A percentile compares a stretch with the other conserved stretches of the same genome.
Conservation (phyloP, 2,888 invertebrate species). For the Cataglyphis cursor region DNA sequence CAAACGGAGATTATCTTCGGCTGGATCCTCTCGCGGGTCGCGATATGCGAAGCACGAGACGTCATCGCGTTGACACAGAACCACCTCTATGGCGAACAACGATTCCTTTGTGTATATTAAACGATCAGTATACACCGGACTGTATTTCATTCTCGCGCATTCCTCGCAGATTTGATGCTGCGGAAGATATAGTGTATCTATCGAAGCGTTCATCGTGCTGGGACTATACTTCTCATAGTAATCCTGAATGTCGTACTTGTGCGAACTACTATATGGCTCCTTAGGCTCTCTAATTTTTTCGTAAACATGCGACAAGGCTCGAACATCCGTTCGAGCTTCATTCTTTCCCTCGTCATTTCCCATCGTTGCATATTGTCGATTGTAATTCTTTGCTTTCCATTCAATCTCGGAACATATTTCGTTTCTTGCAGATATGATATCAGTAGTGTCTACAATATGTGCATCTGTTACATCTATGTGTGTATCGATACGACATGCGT, state of each 20-base stretch:
- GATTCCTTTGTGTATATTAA: conserved; percentile 78
- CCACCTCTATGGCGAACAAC: conserved; percentile 77
- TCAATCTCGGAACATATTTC: conserved; percentile 38
- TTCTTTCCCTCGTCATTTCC: neutral
- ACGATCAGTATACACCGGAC: conserved; percentile 83
- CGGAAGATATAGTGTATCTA: conserved; percentile 69
- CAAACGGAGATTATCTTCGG: conserved; percentile 21
- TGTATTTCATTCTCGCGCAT: conserved; percentile 73
- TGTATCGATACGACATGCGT: conserved; percentile 79
- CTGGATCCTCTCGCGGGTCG: conserved; percentile 39
- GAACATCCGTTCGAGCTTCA: conserved; percentile 14
- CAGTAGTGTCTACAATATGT: conserved; percentile 63
- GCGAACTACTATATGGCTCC: conserved; percentile 29
- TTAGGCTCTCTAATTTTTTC: conserved; percentile 74
- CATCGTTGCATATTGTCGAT: neutral
- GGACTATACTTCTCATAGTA: conserved; percentile 73
- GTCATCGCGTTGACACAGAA: conserved; percentile 74
- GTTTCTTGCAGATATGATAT: conserved; percentile 59
- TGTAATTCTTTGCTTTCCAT: neutral
- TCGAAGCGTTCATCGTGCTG: conserved; percentile 68
- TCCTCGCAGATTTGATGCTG: conserved; percentile 76
- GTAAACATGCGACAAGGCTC: conserved; percentile 71
- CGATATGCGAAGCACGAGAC: conserved; percentile 73
- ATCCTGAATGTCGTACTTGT: conserved; percentile 74
- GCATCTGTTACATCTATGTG: conserved; percentile 66